Base-by-base conservation (phyloP, 2,888 invertebrate genomes). In the Rotaria sp. region DNA sequence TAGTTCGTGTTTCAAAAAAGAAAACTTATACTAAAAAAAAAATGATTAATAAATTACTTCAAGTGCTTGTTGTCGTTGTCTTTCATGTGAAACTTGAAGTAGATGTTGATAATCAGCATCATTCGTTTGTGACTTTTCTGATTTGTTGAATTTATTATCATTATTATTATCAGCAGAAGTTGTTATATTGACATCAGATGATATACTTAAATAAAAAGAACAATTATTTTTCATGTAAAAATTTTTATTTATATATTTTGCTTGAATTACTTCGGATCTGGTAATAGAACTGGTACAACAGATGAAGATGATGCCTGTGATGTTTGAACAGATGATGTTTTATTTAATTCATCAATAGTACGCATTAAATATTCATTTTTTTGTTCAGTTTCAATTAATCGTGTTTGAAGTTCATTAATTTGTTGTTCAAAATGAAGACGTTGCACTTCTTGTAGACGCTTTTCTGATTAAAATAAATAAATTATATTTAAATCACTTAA, bases 361-460 rank as follows among this genome's bases (percentile, higher is more conserved):
- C 85, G 80, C 48, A 75, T 85, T 80, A 86, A 85, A 86, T 86
- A 86, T 50, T 86, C 86, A 84, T 86, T 86, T 84, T 75, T 86
- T 21, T 59, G 85, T 84, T 86, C 86, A 26, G 80, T 55, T 57
- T 86, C 86, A 48, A 85, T 84, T 48, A 86, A 41, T 84, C 80
- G 35, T 21, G 30, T 35, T 45, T 41, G 59, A 35, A 86, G 57
- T 57, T 85, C 86, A 26, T 86, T 80, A 38, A 52, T 59, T 85
- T 85, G 74, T 41, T 84, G 38, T 84, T 86, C 86, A 35, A 84
- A 86, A 84, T 80, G 45, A 41, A 80, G 1, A 45, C 80, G 80
- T 45, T 80, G 80, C 26, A 80, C 80, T 80, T 80, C 80, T 80
- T 80, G 80, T n/a, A 80, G 35, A 80, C 80, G 80, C 45, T 80